These are phyloP conservation scores for Disparrhopalites patrizii DNA, from an alignment of 2,888 invertebrate genomes.

Conservation along the genomic window DNA sequence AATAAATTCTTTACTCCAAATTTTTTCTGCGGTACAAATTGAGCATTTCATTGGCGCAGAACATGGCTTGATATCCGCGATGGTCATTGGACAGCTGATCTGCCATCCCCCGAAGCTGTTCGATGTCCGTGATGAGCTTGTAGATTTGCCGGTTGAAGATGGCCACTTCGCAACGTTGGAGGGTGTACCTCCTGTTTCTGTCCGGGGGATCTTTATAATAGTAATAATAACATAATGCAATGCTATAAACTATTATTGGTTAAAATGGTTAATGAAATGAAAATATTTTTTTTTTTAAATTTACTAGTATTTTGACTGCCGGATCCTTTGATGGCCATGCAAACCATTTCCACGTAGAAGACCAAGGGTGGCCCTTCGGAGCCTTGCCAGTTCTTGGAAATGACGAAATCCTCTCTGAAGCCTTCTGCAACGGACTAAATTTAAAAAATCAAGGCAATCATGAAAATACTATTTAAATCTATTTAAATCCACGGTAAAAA, in stretches of 20 bases:
- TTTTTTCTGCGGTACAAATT: too few species aligned
- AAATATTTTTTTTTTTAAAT: too few species aligned
- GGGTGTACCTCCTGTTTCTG: neutral
- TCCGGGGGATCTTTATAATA: neutral
- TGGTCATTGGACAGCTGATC: too few species aligned
- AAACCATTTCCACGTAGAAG: conserved; percentile 52
- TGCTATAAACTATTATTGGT: too few species aligned
- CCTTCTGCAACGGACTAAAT: conserved; percentile 38
- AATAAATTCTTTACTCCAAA: too few species aligned
- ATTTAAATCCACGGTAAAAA: too few species aligned
- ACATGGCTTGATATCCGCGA: conserved; percentile 54
- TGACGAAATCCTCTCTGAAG: conserved; percentile 44
- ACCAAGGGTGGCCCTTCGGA: conserved; percentile 19
- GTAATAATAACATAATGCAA: too few species aligned
- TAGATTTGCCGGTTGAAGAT: too few species aligned
- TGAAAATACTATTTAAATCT: neutral
- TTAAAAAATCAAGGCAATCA: conserved; percentile 6
- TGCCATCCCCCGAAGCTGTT: too few species aligned
- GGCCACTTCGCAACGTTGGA: neutral
- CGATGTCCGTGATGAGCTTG: too few species aligned
- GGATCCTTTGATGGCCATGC: conserved; percentile 55
- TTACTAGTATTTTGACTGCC: conserved; percentile 50
- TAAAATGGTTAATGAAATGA: too few species aligned
- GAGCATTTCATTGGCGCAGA: conserved; percentile 54
- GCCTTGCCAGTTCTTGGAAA: conserved; percentile 29